phyloP scores from a whole-genome alignment of 2,113 vertebrate genomes.

The Australoheros scitulus region DNA sequence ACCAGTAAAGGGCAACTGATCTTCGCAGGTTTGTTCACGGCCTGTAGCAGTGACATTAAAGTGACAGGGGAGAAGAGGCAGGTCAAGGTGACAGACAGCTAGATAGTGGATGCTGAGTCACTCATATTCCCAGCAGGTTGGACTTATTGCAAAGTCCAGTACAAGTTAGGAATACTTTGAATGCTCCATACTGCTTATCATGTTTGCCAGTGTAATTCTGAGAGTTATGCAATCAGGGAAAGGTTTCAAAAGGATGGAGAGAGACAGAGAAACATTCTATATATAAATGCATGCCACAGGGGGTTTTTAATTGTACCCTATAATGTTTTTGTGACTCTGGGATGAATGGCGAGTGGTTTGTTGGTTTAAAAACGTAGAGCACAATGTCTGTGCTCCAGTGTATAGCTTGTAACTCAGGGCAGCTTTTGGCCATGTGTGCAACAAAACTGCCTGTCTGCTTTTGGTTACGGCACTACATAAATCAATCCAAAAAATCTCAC shows the following conservation, averaged over 20 bases:
- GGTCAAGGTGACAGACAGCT: background rate
- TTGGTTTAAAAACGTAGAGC: conserved; percentile 15
- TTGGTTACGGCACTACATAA: conserved; percentile 34
- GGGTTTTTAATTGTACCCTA: background rate
- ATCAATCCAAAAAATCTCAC: conserved; percentile 3
- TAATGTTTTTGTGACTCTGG: background rate
- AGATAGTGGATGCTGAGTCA: conserved; percentile 46
- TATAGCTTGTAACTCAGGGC: conserved; percentile 18
- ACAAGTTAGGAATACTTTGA: background rate
- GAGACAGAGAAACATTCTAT: background rate
- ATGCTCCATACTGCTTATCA: conserved; percentile 14
- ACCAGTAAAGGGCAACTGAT: conserved; percentile 19
- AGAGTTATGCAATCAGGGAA: conserved; percentile 8
- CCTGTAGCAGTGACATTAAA: conserved; percentile 58
- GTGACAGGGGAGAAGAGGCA: conserved; percentile 7
- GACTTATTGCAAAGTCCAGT: background rate
- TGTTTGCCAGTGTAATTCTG: background rate
- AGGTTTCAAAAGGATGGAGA: background rate
- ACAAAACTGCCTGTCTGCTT: conserved; percentile 37
- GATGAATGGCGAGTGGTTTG: background rate
- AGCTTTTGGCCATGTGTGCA: conserved; percentile 57
- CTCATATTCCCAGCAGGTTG: conserved; percentile 22
- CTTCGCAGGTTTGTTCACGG: conserved; percentile 14
- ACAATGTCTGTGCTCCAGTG: background rate
- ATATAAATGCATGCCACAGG: background rate